phyloP scores from a whole-genome alignment of 2,888 invertebrate genomes.

The Cactoblastis cactorum region DNA sequence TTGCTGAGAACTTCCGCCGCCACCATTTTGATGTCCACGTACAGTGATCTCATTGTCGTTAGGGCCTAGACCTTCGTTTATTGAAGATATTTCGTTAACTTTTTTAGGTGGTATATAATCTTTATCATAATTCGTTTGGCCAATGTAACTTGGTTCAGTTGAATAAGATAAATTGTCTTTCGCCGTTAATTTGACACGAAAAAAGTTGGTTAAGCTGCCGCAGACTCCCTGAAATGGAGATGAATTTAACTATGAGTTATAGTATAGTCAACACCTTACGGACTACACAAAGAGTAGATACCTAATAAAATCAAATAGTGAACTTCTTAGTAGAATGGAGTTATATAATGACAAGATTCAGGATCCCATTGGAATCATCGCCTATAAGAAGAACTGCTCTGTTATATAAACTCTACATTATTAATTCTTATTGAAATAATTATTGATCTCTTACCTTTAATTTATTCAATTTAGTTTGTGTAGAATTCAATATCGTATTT shows the following conservation, averaged over 20 bases:
- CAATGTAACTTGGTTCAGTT: slow-evolving; percentile 65
- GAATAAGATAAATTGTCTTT: slow-evolving; percentile 73
- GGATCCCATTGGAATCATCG: no score
- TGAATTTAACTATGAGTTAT: slow-evolving; percentile 4
- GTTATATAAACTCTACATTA: no score
- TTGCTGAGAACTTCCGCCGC: slow-evolving; percentile 43
- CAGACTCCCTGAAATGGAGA: slow-evolving; percentile 82
- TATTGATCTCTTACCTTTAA: slow-evolving; percentile 81
- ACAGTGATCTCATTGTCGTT: slow-evolving; percentile 54
- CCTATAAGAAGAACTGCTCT: no score
- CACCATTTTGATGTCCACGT: slow-evolving; percentile 21
- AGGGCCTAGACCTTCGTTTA: slow-evolving; percentile 62
- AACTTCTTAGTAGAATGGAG: no score
- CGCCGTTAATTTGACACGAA: slow-evolving; percentile 67
- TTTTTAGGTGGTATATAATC: slow-evolving; percentile 49
- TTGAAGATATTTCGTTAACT: slow-evolving; percentile 39
- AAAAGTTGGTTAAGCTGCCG: slow-evolving; percentile 85
- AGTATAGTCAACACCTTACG: no score
- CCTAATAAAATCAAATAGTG: no score
- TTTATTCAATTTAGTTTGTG: slow-evolving; percentile 92
- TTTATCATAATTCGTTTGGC: slow-evolving; percentile 68
- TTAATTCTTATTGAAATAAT: not conserved
- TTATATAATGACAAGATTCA: no score
- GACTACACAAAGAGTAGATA: no score
- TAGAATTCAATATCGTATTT: slow-evolving; percentile 87